These are phyloP conservation scores for Tapirus terrestris DNA, from an alignment of 2,113 vertebrate species.

Conservation along the genomic window DNA sequence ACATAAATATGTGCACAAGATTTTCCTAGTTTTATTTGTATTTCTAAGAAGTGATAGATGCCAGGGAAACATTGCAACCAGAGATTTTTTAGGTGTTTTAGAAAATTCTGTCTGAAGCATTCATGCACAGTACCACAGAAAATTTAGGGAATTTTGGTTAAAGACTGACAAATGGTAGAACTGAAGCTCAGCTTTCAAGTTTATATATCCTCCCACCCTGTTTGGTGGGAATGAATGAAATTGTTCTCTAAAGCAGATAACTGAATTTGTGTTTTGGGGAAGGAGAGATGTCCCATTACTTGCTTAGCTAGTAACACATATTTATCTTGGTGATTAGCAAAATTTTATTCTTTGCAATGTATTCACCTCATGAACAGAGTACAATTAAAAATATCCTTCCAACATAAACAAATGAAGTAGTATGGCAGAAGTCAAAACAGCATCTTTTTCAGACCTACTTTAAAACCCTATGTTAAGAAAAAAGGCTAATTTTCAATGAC, in stretches of 20 bases:
- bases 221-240: neutral
- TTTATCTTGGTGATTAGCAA: neutral
- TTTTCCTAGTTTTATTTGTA: neutral
- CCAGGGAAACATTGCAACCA: neutral
- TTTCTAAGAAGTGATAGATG: neutral
- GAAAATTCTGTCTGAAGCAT: neutral
- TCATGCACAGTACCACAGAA: neutral
- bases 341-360: neutral
- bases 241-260: neutral
- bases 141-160: neutral
- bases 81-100: neutral
- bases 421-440: conserved; percentile 7
- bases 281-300: neutral
- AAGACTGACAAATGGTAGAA: neutral
- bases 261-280: neutral
- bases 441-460: neutral
- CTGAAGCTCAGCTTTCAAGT: neutral
- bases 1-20: neutral
- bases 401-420: conserved; percentile 9
- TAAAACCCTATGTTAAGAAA: neutral
- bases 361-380: neutral
- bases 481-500: neutral
- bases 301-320: neutral
- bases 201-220: neutral
- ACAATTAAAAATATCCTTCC: neutral